Evolutionary conservation across 1,140 invertebrate species (phyloP).

Genomic region (Parasteatoda tepidariorum): DNA sequence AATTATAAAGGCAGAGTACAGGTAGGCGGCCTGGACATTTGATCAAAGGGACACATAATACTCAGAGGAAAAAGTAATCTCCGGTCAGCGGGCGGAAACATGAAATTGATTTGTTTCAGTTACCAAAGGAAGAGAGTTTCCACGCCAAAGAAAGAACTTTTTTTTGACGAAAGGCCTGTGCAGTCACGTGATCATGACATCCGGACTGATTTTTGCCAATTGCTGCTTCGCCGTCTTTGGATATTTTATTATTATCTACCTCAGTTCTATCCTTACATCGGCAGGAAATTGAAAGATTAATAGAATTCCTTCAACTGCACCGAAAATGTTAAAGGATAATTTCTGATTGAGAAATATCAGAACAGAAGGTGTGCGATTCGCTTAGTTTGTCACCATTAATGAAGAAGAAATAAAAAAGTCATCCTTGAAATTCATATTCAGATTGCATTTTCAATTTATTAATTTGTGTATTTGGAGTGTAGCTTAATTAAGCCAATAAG

Average conservation of each 20-base stretch:
- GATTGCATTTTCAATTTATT: too few species aligned
- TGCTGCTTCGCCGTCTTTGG: neutral
- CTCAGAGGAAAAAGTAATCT: slow-evolving; percentile 26
- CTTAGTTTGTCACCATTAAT: too few species aligned
- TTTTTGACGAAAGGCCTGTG: slow-evolving; percentile 5
- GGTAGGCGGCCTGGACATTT: slow-evolving; percentile 1
- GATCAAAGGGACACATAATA: slow-evolving; percentile 15
- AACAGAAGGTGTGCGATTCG: too few species aligned
- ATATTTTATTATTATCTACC: neutral
- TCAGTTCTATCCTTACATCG: neutral
- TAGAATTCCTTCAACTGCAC: too few species aligned
- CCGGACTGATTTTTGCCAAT: slow-evolving; percentile 29
- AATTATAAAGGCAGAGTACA: slow-evolving; percentile 23
- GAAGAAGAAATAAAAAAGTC: too few species aligned
- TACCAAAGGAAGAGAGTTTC: neutral
- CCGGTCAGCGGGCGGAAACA: slow-evolving; percentile 37
- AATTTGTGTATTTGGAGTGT: too few species aligned
- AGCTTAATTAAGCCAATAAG: too few species aligned
- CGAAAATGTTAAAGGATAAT: too few species aligned
- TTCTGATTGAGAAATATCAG: too few species aligned
- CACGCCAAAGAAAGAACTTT: slow-evolving; percentile 24
- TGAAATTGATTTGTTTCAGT: slow-evolving; percentile 35
- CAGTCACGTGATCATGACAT: slow-evolving; percentile 38
- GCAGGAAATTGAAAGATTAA: too few species aligned
- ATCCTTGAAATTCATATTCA: too few species aligned